These are phyloP conservation scores for Brevipalpus yothersi DNA, from an alignment of 1,140 invertebrate species.

Conservation along the genomic window DNA sequence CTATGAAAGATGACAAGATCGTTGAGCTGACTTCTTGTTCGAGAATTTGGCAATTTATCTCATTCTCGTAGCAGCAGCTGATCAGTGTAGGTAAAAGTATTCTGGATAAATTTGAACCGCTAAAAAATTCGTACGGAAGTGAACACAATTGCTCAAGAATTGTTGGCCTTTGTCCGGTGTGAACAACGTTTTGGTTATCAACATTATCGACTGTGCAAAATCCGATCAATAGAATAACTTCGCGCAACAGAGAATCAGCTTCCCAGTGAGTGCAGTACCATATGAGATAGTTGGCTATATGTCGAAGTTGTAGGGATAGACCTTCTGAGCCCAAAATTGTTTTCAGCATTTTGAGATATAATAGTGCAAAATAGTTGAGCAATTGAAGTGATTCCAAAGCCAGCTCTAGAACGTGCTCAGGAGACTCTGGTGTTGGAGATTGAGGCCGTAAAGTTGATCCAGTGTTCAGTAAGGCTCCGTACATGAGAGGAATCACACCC, in stretches of 20 bases:
- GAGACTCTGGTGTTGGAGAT: conserved; percentile 23
- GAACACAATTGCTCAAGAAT: conserved; percentile 71
- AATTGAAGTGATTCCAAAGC: conserved; percentile 36
- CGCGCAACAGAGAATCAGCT: conserved; percentile 32
- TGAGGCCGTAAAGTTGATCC: conserved; percentile 32
- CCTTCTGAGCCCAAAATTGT: conserved; percentile 38
- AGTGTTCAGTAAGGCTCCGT: conserved; percentile 42
- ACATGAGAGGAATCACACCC: conserved; percentile 45
- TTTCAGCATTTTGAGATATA: conserved; percentile 48
- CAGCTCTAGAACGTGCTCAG: conserved; percentile 26
- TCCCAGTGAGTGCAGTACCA: conserved; percentile 41
- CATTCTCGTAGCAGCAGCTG: conserved; percentile 43
- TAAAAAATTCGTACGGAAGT: conserved; percentile 68
- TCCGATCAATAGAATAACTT: conserved; percentile 47
- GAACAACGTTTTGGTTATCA: conserved; percentile 52
- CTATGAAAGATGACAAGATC: conserved; percentile 24
- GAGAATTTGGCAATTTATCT: conserved; percentile 37
- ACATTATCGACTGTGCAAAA: conserved; percentile 51
- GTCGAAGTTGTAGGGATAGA: conserved; percentile 57
- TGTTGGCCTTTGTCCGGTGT: conserved; percentile 51
- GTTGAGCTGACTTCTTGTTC: conserved; percentile 53
- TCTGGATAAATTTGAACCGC: conserved; percentile 39
- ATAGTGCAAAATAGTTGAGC: conserved; percentile 39
- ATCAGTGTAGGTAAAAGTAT: conserved; percentile 68
- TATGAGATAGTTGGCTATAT: conserved; percentile 56